Conservation (phyloP, 2,888 invertebrate species). For the Horisme vitalbata region DNA sequence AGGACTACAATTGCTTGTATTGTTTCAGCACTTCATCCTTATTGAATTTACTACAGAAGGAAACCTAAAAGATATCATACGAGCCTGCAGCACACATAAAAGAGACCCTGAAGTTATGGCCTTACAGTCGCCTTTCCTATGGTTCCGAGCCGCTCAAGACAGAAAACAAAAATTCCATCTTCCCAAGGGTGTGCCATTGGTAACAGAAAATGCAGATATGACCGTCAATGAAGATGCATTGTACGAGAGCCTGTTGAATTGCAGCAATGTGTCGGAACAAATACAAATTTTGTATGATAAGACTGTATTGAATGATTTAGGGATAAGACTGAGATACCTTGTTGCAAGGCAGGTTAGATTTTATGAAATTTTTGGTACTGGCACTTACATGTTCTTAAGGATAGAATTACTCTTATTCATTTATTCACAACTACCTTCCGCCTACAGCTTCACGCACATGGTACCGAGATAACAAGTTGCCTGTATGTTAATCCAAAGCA, state of each 20-base stretch:
- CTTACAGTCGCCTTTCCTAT: slow-evolving; percentile 87
- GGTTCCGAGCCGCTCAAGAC: slow-evolving; percentile 84
- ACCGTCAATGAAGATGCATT: slow-evolving; percentile 16
- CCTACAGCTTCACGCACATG: too few relatives aligned
- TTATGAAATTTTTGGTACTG: not conserved
- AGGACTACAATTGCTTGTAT: too few relatives aligned
- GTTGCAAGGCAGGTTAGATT: slow-evolving; percentile 85
- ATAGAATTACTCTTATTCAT: too few relatives aligned
- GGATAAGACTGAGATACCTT: slow-evolving; percentile 88
- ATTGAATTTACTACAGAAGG: slow-evolving; percentile 86
- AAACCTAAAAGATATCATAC: slow-evolving; percentile 81
- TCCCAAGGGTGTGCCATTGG: slow-evolving; percentile 8
- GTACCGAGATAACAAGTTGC: too few relatives aligned
- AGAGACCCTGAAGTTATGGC: slow-evolving; percentile 84
- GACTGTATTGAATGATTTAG: slow-evolving; percentile 88
- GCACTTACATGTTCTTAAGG: too few relatives aligned
- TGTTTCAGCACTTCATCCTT: slow-evolving; percentile 87
- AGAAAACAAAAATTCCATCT: slow-evolving; percentile 45
- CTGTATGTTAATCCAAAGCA: too few relatives aligned
- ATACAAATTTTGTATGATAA: slow-evolving; percentile 84
- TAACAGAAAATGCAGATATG: slow-evolving; percentile 28
- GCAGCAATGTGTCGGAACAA: slow-evolving; percentile 85
- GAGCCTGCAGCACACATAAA: slow-evolving; percentile 79
- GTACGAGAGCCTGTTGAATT: slow-evolving; percentile 67
- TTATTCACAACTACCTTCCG: too few relatives aligned